Conservation (phyloP, 2,797 vertebrate species). For the Halcyon badia region DNA sequence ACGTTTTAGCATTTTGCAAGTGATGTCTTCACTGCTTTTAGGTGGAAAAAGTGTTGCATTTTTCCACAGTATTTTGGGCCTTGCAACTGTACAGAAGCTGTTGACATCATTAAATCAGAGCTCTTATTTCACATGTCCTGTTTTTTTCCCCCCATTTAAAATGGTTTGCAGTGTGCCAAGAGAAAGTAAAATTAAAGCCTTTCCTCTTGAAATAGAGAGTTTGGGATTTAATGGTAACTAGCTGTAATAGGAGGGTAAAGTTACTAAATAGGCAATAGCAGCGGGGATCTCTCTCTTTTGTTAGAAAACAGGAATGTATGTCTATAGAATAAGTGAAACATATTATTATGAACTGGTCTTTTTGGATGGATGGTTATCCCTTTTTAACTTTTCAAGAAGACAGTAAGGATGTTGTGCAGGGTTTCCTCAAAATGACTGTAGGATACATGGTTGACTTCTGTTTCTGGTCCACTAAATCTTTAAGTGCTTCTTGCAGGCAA, state of each 20-base stretch:
- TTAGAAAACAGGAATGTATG: neutral
- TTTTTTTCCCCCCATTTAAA: slow-evolving; percentile 30
- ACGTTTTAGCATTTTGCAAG: slow-evolving; percentile 30
- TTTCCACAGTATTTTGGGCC: slow-evolving; percentile 53
- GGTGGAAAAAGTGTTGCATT: slow-evolving; percentile 40
- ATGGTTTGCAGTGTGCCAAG: slow-evolving; percentile 28
- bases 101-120: slow-evolving; percentile 61
- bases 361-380: neutral
- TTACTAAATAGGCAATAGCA: slow-evolving; percentile 11
- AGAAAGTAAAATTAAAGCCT: slow-evolving; percentile 69
- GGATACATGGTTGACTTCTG: neutral
- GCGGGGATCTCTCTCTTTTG: neutral
- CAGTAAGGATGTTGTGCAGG: neutral
- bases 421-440: neutral
- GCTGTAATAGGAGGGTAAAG: slow-evolving; percentile 2
- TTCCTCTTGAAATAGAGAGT: slow-evolving; percentile 15
- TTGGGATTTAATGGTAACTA: neutral
- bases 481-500: neutral
- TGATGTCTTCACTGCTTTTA: slow-evolving; percentile 38
- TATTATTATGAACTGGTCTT: neutral
- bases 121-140: slow-evolving; percentile 48
- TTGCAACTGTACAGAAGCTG: slow-evolving; percentile 49
- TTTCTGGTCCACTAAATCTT: neutral
- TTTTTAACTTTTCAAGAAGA: neutral
- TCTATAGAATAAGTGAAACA: neutral